These are phyloP conservation scores for Drosophila pallidifrons DNA, from an alignment of 1,140 invertebrate genomes.

Conservation along the genomic window DNA sequence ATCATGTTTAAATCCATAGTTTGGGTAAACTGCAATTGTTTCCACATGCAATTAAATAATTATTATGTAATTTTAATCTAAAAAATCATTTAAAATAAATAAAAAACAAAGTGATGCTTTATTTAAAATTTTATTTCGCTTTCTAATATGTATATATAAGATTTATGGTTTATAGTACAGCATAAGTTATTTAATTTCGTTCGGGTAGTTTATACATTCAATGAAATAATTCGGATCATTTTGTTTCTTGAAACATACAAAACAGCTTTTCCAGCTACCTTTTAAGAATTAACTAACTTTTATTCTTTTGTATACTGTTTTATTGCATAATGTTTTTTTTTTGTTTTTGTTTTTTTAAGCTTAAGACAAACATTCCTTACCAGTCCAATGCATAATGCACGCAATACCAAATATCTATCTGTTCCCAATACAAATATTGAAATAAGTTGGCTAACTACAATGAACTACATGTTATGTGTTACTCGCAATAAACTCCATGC, in stretches of 20 bases:
- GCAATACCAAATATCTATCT: constrained; percentile 58
- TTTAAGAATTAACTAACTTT: constrained; percentile 31
- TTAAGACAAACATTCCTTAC: constrained; percentile 58
- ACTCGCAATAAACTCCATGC: constrained; percentile 21
- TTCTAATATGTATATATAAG: constrained; percentile 56
- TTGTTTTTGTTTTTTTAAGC: constrained; percentile 39
- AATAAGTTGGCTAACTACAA: constrained; percentile 75
- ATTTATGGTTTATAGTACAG: constrained; percentile 59
- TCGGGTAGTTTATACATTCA: constrained; percentile 33
- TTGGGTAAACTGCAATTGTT: background rate
- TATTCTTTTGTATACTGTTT: constrained; percentile 21
- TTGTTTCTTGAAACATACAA: constrained; percentile 43
- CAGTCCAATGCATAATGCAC: constrained; percentile 56
- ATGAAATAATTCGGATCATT: constrained; percentile 29
- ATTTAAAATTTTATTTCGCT: constrained; percentile 71
- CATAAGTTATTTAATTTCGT: constrained; percentile 35
- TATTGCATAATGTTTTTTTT: constrained; percentile 24
- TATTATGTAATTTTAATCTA: background rate
- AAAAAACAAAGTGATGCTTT: constrained; percentile 40
- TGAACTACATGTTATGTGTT: constrained; percentile 22
- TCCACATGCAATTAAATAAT: too few relatives aligned
- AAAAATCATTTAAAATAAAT: background rate
- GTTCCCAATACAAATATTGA: constrained; percentile 59
- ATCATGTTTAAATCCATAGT: background rate
- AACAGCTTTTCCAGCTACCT: constrained; percentile 23